Evolutionary conservation across 2,888 invertebrate species (phyloP).

Genomic region (Myopa tessellatipennis): DNA sequence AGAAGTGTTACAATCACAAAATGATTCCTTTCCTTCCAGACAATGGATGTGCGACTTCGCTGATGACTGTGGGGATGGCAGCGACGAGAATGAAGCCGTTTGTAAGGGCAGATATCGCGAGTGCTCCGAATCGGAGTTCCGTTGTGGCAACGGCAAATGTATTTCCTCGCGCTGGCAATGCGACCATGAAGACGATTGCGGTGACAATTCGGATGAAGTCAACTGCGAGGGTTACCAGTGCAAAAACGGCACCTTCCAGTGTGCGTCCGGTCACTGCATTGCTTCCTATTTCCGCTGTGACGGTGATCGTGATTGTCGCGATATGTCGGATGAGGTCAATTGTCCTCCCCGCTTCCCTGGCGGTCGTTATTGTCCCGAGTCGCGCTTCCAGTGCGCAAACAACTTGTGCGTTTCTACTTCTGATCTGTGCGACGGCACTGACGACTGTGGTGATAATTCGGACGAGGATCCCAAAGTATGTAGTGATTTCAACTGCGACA

Average conservation of each 20-base stretch:
- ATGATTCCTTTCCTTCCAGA: conserved; percentile 49
- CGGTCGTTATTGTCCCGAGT: conserved; percentile 89
- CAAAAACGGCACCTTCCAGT: conserved; percentile 92
- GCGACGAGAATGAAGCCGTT: conserved; percentile 84
- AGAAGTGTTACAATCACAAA: no score
- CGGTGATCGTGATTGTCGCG: conserved; percentile 88
- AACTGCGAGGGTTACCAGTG: conserved; percentile 86
- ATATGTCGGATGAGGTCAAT: conserved; percentile 88
- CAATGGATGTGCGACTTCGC: conserved; percentile 97
- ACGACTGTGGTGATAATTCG: conserved; percentile 92
- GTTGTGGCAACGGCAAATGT: conserved; percentile 88
- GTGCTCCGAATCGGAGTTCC: conserved; percentile 94
- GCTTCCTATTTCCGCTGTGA: conserved; percentile 89
- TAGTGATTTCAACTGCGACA: conserved; percentile 87
- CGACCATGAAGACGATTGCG: conserved; percentile 96
- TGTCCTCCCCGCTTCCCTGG: conserved; percentile 91
- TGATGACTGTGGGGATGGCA: conserved; percentile 95
- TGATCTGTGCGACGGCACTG: conserved; percentile 92
- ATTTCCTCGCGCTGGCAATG: conserved; percentile 94
- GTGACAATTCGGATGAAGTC: conserved; percentile 91
- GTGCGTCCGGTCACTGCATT: conserved; percentile 92
- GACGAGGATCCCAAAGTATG: conserved; percentile 87
- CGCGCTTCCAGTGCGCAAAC: conserved; percentile 91
- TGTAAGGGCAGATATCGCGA: conserved; percentile 88
- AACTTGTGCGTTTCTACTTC: conserved; percentile 90